phyloP scores from a whole-genome alignment of 2,113 vertebrate species.

The Peucedramus taeniatus region DNA sequence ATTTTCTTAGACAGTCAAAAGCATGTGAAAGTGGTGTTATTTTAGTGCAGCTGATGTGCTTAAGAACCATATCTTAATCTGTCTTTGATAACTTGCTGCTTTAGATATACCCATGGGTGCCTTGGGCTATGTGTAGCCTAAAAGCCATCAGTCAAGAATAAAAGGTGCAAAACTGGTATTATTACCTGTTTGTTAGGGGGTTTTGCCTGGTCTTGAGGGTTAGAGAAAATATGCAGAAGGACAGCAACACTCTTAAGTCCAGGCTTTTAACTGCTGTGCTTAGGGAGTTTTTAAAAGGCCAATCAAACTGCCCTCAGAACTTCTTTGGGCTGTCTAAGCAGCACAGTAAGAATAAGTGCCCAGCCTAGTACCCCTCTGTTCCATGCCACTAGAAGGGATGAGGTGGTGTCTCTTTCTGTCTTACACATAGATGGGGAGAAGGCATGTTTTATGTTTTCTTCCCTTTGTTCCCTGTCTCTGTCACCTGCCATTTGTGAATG shows the following conservation, averaged over 20 bases:
- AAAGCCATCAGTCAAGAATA: background rate
- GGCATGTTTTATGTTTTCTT: background rate
- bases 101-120: background rate
- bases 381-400: background rate
- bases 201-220: background rate
- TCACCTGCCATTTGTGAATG: background rate
- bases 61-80: background rate
- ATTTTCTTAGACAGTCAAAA: background rate
- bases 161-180: background rate
- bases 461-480: background rate
- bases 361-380: background rate
- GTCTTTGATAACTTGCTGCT: background rate
- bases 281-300: background rate
- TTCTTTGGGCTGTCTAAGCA: background rate
- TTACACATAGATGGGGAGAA: background rate
- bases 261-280: background rate
- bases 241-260: background rate
- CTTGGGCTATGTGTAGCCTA: background rate
- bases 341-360: background rate
- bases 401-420: background rate
- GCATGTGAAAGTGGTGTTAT: background rate
- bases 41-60: constrained; percentile 2
- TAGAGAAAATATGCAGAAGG: background rate
- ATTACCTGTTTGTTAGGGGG: background rate
- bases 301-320: background rate